phyloP scores from a whole-genome alignment of 2,888 invertebrate species.

The Synergus laeviventris region DNA sequence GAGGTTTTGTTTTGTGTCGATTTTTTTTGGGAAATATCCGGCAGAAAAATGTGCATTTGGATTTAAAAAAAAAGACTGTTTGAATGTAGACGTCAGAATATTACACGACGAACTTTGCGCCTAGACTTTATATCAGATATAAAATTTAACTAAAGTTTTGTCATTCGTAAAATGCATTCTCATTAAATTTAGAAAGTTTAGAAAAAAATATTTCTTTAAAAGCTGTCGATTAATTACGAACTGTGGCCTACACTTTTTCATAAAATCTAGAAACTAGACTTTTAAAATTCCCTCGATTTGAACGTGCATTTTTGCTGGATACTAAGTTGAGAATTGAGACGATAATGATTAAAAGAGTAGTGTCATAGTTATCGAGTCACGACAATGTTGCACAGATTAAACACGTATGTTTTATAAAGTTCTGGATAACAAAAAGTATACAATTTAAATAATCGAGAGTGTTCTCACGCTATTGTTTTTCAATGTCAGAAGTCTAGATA shows the following conservation, averaged over 20 bases:
- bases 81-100: slow-evolving; percentile 59
- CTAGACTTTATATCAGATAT: not conserved
- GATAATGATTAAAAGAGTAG: slow-evolving; percentile 10
- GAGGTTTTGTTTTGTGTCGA: slow-evolving; percentile 6
- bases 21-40: slow-evolving; percentile 48
- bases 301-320: slow-evolving; percentile 1
- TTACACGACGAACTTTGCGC: slow-evolving; percentile 14
- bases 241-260: slow-evolving; percentile 33
- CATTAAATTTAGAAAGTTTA: slow-evolving; percentile 10
- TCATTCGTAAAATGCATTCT: slow-evolving; percentile 11
- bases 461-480: not conserved
- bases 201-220: not conserved
- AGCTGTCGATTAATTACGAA: slow-evolving; percentile 19
- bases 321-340: not conserved
- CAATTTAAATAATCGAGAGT: not conserved
- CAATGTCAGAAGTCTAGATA: not conserved
- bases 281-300: not conserved
- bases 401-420: slow-evolving; percentile 24
- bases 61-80: slow-evolving; percentile 66
- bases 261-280: slow-evolving; percentile 6
- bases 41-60: slow-evolving; percentile 59
- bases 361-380: slow-evolving; percentile 13
- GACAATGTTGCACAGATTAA: slow-evolving; percentile 22
- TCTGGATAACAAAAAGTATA: not conserved
- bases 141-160: slow-evolving; percentile 16